Evolutionary conservation across 1,140 invertebrate genomes (phyloP).

Genomic region (Armadillidium nasatum): DNA sequence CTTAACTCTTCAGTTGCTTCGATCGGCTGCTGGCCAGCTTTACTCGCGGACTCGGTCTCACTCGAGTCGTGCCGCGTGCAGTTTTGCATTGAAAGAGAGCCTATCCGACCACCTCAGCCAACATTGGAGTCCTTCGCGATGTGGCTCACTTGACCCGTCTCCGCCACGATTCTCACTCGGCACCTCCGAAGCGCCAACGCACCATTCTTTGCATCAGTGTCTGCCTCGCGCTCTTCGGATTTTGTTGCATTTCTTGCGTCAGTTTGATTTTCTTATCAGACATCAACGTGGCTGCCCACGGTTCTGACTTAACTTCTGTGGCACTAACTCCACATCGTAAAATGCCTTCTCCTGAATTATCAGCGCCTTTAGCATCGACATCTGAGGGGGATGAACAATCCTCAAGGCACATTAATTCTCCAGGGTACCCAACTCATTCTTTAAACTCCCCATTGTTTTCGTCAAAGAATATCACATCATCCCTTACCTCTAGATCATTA

Average conservation of each 20-base stretch:
- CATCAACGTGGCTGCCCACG: slow-evolving; percentile 41
- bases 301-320: slow-evolving; percentile 35
- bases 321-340: slow-evolving; percentile 36
- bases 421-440: slow-evolving; percentile 30
- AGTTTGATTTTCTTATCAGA: slow-evolving; percentile 35
- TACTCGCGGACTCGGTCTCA: slow-evolving; percentile 42
- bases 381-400: slow-evolving; percentile 37
- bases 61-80: slow-evolving; percentile 42
- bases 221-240: slow-evolving; percentile 37
- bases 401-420: slow-evolving; percentile 36
- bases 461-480: slow-evolving; percentile 34
- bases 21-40: slow-evolving; percentile 41
- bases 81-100: slow-evolving; percentile 36
- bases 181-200: slow-evolving; percentile 35
- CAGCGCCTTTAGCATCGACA: slow-evolving; percentile 36
- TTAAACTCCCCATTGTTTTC: slow-evolving; percentile 33
- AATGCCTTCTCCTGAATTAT: slow-evolving; percentile 39
- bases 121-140: slow-evolving; percentile 35
- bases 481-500: slow-evolving; percentile 33
- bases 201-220: slow-evolving; percentile 35
- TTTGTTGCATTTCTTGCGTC: slow-evolving; percentile 35
- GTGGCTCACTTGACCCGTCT: slow-evolving; percentile 41
- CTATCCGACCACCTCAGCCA: slow-evolving; percentile 32
- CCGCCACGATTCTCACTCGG: slow-evolving; percentile 28
- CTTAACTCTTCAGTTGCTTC: slow-evolving; percentile 43